Percentiles rank a stretch among this genome's conserved stretches.
Conservation (phyloP, 2,113 vertebrate genomes). For the Sander lucioperca region DNA sequence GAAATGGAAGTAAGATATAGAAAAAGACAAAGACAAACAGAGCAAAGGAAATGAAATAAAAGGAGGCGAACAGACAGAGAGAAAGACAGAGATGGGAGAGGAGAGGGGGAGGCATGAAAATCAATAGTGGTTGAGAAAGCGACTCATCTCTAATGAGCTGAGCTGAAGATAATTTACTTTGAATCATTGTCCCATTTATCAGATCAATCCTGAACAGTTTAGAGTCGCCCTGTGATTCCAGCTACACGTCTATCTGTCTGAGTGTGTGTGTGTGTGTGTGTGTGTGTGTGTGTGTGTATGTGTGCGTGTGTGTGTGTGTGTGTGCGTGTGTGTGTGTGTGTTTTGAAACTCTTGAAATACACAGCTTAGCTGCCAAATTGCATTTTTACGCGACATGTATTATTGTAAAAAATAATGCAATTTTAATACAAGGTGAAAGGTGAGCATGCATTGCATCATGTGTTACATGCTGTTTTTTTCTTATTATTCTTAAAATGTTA, state of each 20-base stretch:
- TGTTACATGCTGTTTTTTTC: background rate
- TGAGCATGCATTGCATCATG: background rate
- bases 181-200: conserved; percentile 74
- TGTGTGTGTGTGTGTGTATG: background rate
- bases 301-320: background rate
- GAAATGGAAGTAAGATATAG: conserved; percentile 4
- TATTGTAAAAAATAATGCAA: background rate
- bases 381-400: background rate
- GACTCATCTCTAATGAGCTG: conserved; percentile 77
- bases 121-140: conserved; percentile 81
- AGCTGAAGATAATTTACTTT: conserved; percentile 70
- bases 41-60: conserved; percentile 31
- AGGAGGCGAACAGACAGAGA: background rate
- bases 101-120: conserved; percentile 56
- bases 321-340: background rate
- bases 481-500: too few species aligned
- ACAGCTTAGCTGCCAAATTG: background rate
- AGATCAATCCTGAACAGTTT: conserved; percentile 64
- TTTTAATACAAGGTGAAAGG: background rate
- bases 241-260: background rate
- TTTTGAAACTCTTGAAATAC: background rate
- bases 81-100: conserved; percentile 4
- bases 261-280: conserved; percentile 13
- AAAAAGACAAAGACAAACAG: background rate
- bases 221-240: background rate